Evolutionary conservation across 2,797 vertebrate genomes (phyloP).

Genomic region (Sebastes vulpes): DNA sequence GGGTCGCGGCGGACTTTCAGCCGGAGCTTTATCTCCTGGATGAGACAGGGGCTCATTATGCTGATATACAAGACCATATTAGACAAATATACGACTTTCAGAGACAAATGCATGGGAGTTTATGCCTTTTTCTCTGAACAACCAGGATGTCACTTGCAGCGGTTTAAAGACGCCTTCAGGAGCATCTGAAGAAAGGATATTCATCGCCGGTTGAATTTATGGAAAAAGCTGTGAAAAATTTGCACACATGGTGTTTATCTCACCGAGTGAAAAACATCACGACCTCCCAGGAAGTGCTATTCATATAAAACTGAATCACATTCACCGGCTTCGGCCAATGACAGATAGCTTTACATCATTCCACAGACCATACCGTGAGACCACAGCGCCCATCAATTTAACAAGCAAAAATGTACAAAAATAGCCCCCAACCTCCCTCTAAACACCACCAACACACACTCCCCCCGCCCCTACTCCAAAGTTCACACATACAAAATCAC

Average conservation of each 20-base stretch:
- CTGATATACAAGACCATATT: slow-evolving; percentile 53
- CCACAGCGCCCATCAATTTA: slow-evolving; percentile 75
- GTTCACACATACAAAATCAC: slow-evolving; percentile 75
- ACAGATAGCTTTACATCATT: slow-evolving; percentile 82
- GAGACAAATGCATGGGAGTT: slow-evolving; percentile 10
- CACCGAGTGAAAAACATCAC: slow-evolving; percentile 60
- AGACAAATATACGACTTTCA: slow-evolving; percentile 42
- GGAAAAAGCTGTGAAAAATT: slow-evolving; percentile 64
- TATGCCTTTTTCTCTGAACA: not conserved
- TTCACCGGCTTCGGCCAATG: slow-evolving; percentile 70
- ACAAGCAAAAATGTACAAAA: slow-evolving; percentile 78
- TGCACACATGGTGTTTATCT: slow-evolving; percentile 76
- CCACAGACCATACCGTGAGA: slow-evolving; percentile 78
- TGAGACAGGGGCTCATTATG: slow-evolving; percentile 65
- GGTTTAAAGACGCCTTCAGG: not conserved
- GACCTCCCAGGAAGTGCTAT: slow-evolving; percentile 81
- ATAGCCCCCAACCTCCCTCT: slow-evolving; percentile 9
- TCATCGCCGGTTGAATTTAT: slow-evolving; percentile 48
- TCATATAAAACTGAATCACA: slow-evolving; percentile 80
- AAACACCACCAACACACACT: slow-evolving; percentile 33
- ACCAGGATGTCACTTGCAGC: not conserved
- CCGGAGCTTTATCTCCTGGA: slow-evolving; percentile 51
- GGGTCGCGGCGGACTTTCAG: slow-evolving; percentile 75
- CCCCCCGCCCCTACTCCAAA: slow-evolving; percentile 28
- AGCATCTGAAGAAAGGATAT: not conserved